A percentile compares a stretch with the other conserved stretches of the same genome.
phyloP scores from a whole-genome alignment of 2,888 invertebrate species.

The Cremastinae sp. region DNA sequence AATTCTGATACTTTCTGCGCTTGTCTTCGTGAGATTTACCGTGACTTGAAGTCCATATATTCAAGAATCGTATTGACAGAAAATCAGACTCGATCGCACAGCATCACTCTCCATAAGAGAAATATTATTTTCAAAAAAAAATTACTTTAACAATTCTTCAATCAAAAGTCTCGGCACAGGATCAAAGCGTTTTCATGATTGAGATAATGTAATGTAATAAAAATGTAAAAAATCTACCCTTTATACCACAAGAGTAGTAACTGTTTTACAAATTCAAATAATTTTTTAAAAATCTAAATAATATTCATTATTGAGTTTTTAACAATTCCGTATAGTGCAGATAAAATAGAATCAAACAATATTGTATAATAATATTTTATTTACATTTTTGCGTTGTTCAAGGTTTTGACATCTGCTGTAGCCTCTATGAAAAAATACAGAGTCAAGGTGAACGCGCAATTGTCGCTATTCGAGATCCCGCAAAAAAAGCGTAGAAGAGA shows the following conservation, averaged over 20 bases:
- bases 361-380: no score
- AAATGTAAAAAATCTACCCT: no score
- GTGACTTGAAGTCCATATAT: background rate
- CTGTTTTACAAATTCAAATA: background rate
- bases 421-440: conserved; percentile 10
- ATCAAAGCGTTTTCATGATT: no score
- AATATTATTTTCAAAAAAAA: no score
- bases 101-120: no score
- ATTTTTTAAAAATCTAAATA: background rate
- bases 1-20: conserved; percentile 6
- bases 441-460: conserved; percentile 31
- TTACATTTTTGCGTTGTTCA: background rate
- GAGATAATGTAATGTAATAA: no score
- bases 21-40: background rate
- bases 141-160: no score
- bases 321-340: no score
- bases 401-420: conserved; percentile 7
- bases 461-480: conserved; percentile 36
- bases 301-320: background rate
- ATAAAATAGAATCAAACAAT: no score
- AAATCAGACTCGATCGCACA: background rate
- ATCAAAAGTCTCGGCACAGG: no score
- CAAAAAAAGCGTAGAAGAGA: conserved; percentile 67
- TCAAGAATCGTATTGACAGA: background rate
- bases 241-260: no score